Conservation (phyloP, 1,140 invertebrate genomes). For the Drosophila bipectinata region DNA sequence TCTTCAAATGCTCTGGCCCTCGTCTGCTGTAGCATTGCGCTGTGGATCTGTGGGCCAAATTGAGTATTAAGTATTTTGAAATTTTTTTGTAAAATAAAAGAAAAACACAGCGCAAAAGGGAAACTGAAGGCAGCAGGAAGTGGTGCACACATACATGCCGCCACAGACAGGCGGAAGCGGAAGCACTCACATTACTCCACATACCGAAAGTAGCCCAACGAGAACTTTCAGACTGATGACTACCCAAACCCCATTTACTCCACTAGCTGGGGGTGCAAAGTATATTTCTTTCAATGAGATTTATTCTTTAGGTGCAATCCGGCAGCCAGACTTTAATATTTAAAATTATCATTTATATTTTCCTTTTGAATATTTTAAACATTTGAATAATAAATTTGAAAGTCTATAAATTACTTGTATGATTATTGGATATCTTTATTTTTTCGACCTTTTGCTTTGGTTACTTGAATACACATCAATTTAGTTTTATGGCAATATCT, state of each 20-base stretch:
- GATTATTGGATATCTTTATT: slow-evolving; percentile 4
- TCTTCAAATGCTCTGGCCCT: slow-evolving; percentile 6
- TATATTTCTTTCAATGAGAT: slow-evolving; percentile 9
- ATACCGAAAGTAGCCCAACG: slow-evolving; percentile 42
- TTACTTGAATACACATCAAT: slow-evolving; percentile 35
- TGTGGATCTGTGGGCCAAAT: slow-evolving; percentile 55
- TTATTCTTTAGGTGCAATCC: slow-evolving; percentile 35
- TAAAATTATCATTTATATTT: background rate
- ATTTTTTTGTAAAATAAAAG: slow-evolving; percentile 45
- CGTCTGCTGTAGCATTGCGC: slow-evolving; percentile 39
- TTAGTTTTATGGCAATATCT: slow-evolving; percentile 56
- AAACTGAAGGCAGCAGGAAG: slow-evolving; percentile 85
- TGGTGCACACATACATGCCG: slow-evolving; percentile 36
- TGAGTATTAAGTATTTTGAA: slow-evolving; percentile 78
- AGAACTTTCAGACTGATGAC: slow-evolving; percentile 29
- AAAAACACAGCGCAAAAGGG: slow-evolving; percentile 17
- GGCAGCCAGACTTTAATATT: background rate
- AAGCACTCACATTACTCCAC: slow-evolving; percentile 76
- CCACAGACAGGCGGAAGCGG: slow-evolving; percentile 56
- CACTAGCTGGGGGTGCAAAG: slow-evolving; percentile 5
- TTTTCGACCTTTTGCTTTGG: slow-evolving; percentile 12
- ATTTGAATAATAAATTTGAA: background rate
- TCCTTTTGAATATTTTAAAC: background rate
- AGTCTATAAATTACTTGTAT: slow-evolving; percentile 8
- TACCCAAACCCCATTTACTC: slow-evolving; percentile 8